phyloP scores from a whole-genome alignment of 2,113 vertebrate genomes.

The Sigmodon hispidus region DNA sequence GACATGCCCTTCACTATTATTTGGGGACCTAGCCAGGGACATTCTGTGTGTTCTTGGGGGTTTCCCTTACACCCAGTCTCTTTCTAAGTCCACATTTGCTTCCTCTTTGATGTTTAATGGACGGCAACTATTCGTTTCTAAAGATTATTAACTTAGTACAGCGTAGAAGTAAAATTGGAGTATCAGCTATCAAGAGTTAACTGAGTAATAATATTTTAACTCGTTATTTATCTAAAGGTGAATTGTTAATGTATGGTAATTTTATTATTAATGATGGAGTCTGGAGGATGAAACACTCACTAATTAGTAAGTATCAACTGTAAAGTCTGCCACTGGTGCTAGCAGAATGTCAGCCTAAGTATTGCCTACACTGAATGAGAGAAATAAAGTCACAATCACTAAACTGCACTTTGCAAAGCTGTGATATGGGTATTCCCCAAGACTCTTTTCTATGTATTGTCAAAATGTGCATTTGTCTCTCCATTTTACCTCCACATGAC shows the following conservation, averaged over 20 bases:
- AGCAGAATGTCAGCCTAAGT: neutral
- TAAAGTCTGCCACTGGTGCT: neutral
- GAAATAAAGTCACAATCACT: neutral
- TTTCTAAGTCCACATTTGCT: too few species aligned
- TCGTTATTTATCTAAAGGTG: neutral
- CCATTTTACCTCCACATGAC: conserved; percentile 48
- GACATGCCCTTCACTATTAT: too few species aligned
- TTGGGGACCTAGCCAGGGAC: too few species aligned
- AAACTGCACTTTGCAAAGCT: neutral
- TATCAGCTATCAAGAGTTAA: neutral
- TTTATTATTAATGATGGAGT: neutral
- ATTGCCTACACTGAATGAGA: neutral
- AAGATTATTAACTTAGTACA: neutral
- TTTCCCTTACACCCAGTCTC: too few species aligned
- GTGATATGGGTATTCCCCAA: neutral
- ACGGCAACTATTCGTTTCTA: neutral
- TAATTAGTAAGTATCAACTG: neutral
- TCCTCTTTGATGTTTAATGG: neutral
- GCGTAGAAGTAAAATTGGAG: neutral
- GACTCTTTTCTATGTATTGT: neutral
- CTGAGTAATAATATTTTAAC: neutral
- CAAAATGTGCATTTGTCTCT: neutral
- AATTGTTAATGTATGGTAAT: neutral
- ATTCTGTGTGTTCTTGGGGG: too few species aligned
- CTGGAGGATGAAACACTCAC: neutral